Evolutionary conservation across 2,113 vertebrate genomes (phyloP), one percentile per base, ranked within the genome.

Genomic region (Oceanites oceanicus): DNA sequence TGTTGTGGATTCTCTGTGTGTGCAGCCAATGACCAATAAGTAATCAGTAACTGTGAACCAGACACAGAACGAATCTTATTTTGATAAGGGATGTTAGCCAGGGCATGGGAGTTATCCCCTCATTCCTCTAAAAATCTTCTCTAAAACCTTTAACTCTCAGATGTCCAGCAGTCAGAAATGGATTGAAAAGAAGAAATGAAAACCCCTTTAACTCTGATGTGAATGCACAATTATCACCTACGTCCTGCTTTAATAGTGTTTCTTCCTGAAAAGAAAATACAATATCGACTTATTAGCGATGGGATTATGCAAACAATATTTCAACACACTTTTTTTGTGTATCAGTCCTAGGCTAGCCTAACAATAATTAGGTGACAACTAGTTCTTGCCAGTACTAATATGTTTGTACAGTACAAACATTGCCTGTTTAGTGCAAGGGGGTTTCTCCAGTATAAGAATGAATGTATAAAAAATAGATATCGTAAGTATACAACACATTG

Each of bases 51-150:
- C 52, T 11, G n/a, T 75, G 86, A 96, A 86, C n/a, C 45, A 95
- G 90, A 77, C 79, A 92, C 21, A 75, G 92, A 94, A 96, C 65
- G 88, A 95, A 94, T 94, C 75, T 95, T 91, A 89, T 80, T 96
- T 96, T 96, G 86, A 92, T 81, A 94, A 94, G 68, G 52, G 59
- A 89, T 94, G 91, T 45, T 89, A 86, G 90, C 36, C 56, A 75
- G 79, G 56, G 70, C 86, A 91, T 3, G 2, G 58, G 56, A 96
- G 61, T 74, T 92, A 89, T 86, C 56, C 68, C 40, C 45, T 93
- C 83, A 80, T 91, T 93, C 59, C 30, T 96, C 76, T 84, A 44
- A 88, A 94, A 92, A 58, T 62, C 47, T 80, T 40, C 68, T 53
- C 52, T 68, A 75, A 93, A 96, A 62, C 16, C 40, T 92, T 94